Percentiles rank a stretch among this genome's conserved stretches.
phyloP scores from a whole-genome alignment of 2,888 invertebrate species.

The Agrochola litura region DNA sequence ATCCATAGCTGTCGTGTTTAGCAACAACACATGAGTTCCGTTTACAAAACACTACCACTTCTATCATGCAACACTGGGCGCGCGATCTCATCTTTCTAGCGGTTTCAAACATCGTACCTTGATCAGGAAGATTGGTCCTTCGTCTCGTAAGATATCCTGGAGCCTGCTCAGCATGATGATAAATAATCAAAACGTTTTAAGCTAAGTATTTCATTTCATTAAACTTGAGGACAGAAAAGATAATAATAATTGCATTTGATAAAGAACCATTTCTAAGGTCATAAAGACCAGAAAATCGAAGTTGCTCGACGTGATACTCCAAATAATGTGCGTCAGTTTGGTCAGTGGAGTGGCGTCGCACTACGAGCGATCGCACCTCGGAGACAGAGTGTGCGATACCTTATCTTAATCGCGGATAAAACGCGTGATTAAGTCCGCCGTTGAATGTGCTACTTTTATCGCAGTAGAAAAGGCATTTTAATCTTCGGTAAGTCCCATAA shows the following conservation, averaged over 20 bases:
- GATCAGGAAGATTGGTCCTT: constrained; percentile 59
- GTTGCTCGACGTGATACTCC: background rate
- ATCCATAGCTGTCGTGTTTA: too few relatives aligned
- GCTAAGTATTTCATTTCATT: background rate
- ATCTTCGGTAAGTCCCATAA: constrained; percentile 40
- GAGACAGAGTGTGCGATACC: constrained; percentile 36
- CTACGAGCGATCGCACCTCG: constrained; percentile 11
- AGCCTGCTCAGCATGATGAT: constrained; percentile 36
- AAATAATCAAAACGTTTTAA: constrained; percentile 16
- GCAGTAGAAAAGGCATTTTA: constrained; percentile 23
- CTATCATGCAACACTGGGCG: background rate
- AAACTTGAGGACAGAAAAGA: background rate
- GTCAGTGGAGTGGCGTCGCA: constrained; percentile 24
- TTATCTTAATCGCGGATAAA: constrained; percentile 64
- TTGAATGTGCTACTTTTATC: constrained; percentile 43
- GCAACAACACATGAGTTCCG: constrained; percentile 1
- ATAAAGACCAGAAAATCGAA: background rate
- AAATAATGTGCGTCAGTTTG: constrained; percentile 18
- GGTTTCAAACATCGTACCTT: constrained; percentile 53
- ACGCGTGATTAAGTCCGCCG: constrained; percentile 47
- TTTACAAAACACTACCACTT: constrained; percentile 26
- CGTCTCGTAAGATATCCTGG: constrained; percentile 32
- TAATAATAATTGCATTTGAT: background rate
- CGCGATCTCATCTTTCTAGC: background rate
- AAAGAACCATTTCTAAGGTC: constrained; percentile 2